phyloP scores from a whole-genome alignment of 2,888 invertebrate species.

The Eupithecia dodoneata region DNA sequence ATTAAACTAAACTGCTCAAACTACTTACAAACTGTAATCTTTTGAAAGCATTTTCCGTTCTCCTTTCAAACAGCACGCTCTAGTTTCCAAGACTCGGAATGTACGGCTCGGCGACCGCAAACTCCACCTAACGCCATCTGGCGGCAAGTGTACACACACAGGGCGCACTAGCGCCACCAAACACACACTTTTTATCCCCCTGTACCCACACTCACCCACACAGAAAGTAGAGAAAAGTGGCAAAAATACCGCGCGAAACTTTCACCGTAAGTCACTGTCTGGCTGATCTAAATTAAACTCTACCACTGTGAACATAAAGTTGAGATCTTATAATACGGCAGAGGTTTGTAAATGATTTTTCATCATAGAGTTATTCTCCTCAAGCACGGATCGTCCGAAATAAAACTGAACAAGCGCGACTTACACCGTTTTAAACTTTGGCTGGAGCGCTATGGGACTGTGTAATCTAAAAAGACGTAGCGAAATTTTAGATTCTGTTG shows the following conservation, averaged over 20 bases:
- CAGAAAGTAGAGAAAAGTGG: constrained; percentile 62
- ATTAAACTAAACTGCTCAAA: constrained; percentile 51
- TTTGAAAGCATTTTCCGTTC: constrained; percentile 64
- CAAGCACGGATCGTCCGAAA: constrained; percentile 49
- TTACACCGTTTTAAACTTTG: constrained; percentile 49
- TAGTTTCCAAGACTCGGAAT: constrained; percentile 48
- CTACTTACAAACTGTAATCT: constrained; percentile 53
- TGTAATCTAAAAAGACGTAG: constrained; percentile 39
- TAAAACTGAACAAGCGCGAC: constrained; percentile 18
- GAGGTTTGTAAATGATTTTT: constrained; percentile 51
- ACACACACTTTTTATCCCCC: constrained; percentile 61
- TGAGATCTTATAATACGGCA: constrained; percentile 30
- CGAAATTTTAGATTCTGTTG: constrained; percentile 1
- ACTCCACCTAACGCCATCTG: constrained; percentile 69
- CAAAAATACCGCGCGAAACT: constrained; percentile 62
- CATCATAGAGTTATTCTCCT: constrained; percentile 37
- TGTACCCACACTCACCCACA: constrained; percentile 64
- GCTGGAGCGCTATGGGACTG: background rate
- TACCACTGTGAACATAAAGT: constrained; percentile 6
- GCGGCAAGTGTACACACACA: constrained; percentile 51
- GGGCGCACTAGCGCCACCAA: constrained; percentile 74
- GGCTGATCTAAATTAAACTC: constrained; percentile 22
- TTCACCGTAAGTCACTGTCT: constrained; percentile 38
- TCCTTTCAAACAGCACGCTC: constrained; percentile 60
- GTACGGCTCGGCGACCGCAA: constrained; percentile 55